A percentile compares a stretch with the other conserved stretches of the same genome.
phyloP scores from a whole-genome alignment of 2,888 invertebrate genomes.

The Caenorhabditis drosophilae region DNA sequence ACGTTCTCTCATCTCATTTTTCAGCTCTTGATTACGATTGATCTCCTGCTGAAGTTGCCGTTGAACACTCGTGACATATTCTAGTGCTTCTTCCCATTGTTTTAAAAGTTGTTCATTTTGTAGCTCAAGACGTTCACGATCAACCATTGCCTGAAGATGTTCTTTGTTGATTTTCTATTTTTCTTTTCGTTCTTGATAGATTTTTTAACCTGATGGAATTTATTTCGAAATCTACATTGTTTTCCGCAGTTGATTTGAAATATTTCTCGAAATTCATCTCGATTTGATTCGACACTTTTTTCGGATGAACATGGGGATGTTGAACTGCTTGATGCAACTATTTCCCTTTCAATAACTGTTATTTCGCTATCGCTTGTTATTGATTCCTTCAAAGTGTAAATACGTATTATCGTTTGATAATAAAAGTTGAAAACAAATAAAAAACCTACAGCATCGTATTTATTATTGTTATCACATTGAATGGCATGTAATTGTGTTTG shows the following conservation, averaged over 20 bases:
- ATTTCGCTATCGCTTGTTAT: constrained; percentile 47
- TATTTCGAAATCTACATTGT: constrained; percentile 23
- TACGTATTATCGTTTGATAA: not conserved
- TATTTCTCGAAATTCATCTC: not conserved
- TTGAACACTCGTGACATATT: constrained; percentile 52
- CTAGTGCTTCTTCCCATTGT: constrained; percentile 53
- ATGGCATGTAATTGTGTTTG: constrained; percentile 32
- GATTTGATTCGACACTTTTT: constrained; percentile 10
- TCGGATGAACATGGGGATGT: constrained; percentile 43
- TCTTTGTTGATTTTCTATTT: no score
- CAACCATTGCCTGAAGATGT: constrained; percentile 35
- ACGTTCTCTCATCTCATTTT: constrained; percentile 30
- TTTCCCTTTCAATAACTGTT: constrained; percentile 44
- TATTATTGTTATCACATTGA: constrained; percentile 38
- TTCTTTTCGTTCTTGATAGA: no score
- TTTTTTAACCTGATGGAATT: constrained; percentile 17
- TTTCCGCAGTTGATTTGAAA: constrained; percentile 20
- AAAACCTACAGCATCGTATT: constrained; percentile 44
- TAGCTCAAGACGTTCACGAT: constrained; percentile 47
- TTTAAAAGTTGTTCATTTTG: constrained; percentile 52
- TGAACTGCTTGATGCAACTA: constrained; percentile 43
- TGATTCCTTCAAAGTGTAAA: constrained; percentile 26
- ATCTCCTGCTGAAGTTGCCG: constrained; percentile 51
- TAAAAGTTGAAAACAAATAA: not conserved
- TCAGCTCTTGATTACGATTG: constrained; percentile 33